These are phyloP conservation scores for Glaucomys volans DNA, from an alignment of 2,113 vertebrate species.

Conservation along the genomic window DNA sequence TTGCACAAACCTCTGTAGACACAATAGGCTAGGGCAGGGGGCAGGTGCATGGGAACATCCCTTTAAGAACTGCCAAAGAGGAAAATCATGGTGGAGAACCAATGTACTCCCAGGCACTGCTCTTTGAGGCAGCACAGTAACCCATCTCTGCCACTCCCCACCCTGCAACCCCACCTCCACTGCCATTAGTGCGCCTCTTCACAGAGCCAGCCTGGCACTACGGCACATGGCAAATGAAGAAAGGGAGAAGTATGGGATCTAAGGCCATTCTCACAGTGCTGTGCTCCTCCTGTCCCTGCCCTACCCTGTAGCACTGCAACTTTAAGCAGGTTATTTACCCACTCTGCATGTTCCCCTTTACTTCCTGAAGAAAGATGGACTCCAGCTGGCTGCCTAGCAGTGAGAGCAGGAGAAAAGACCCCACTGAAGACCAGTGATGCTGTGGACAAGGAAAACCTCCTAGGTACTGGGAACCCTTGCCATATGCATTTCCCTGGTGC, in stretches of 20 bases:
- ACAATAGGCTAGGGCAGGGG: background rate
- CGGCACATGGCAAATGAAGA: background rate
- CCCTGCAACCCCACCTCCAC: too few relatives aligned
- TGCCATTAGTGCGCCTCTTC: background rate
- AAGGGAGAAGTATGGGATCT: too few relatives aligned
- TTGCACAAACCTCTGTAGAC: background rate
- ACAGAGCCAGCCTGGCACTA: background rate
- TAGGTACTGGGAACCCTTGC: background rate
- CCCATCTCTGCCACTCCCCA: accelerated
- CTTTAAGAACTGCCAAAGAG: background rate
- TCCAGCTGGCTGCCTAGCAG: background rate
- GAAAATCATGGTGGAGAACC: background rate
- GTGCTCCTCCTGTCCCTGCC: background rate
- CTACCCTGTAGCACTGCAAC: accelerated
- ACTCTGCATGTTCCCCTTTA: background rate
- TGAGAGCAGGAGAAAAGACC: background rate
- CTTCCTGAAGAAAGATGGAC: background rate
- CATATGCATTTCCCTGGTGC: background rate
- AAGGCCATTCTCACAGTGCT: background rate
- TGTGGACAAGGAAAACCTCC: background rate
- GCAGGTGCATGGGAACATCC: background rate
- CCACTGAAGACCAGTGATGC: background rate
- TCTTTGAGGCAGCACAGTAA: background rate
- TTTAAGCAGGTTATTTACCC: background rate
- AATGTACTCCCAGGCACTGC: background rate